Evolutionary conservation across 2,113 vertebrate species (phyloP).

Genomic region (Laterallus jamaicensis): DNA sequence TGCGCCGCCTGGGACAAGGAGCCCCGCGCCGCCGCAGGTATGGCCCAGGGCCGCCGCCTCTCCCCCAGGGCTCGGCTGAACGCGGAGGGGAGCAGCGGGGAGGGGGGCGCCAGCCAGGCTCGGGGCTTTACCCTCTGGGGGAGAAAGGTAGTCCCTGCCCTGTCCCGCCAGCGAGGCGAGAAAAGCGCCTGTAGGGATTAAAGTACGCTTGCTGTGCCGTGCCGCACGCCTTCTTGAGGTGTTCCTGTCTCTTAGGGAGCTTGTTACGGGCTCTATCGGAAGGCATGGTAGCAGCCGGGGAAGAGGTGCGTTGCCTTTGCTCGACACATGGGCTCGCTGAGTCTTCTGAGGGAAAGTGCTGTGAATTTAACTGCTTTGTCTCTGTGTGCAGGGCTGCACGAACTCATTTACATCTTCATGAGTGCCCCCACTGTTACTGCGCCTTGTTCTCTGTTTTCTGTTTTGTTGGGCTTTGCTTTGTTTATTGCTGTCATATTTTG

Average conservation of each 20-base stretch:
- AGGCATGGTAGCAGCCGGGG: fast-evolving
- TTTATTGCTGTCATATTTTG: not conserved
- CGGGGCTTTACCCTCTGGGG: not conserved
- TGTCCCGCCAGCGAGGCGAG: not conserved
- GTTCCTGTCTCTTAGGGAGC: fast-evolving
- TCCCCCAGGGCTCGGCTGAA: not conserved
- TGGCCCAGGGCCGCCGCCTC: not conserved
- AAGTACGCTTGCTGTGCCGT: fast-evolving
- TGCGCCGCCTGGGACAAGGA: not conserved
- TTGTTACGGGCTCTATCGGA: fast-evolving
- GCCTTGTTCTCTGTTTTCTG: not conserved
- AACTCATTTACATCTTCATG: not conserved
- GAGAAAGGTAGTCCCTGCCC: not conserved
- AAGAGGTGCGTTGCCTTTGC: not conserved
- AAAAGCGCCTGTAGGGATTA: fast-evolving
- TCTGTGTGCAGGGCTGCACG: not conserved
- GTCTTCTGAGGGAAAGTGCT: not conserved
- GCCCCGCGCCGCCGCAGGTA: constrained; percentile 16
- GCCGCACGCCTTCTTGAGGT: fast-evolving
- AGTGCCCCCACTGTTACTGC: not conserved
- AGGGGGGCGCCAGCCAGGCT: not conserved
- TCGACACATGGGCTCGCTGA: fast-evolving
- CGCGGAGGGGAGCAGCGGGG: not conserved
- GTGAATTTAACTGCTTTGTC: no score
- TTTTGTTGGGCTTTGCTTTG: not conserved